These are phyloP conservation scores for Drosophila merina DNA, from an alignment of 2,888 invertebrate species.

Conservation along the genomic window DNA sequence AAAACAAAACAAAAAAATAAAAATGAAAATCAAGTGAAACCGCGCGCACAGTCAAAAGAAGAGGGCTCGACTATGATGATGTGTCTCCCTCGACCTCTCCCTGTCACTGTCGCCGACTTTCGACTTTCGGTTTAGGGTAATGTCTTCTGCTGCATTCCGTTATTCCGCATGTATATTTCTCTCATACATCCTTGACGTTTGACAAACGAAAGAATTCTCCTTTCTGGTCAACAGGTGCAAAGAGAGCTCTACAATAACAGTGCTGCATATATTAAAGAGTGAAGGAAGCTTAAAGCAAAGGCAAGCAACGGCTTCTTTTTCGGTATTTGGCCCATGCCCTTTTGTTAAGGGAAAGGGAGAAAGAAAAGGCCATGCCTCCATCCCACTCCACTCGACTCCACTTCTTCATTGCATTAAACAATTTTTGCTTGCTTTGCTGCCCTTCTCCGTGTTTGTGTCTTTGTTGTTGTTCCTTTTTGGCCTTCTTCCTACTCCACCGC, in stretches of 20 bases:
- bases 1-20: slow-evolving; percentile 54
- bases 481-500: slow-evolving; percentile 28
- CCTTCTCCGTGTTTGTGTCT: slow-evolving; percentile 31
- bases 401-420: slow-evolving; percentile 39
- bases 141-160: slow-evolving; percentile 20
- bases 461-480: slow-evolving; percentile 48
- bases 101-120: neutral
- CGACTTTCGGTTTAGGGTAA: slow-evolving; percentile 2
- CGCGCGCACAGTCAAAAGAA: slow-evolving; percentile 50
- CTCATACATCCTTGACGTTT: slow-evolving; percentile 28
- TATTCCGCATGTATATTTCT: slow-evolving; percentile 6
- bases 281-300: slow-evolving; percentile 3
- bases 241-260: neutral
- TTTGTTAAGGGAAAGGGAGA: slow-evolving; percentile 12
- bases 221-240: slow-evolving; percentile 38
- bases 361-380: slow-evolving; percentile 1
- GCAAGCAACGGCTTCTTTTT: slow-evolving; percentile 1
- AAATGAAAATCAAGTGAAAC: slow-evolving; percentile 48
- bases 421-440: slow-evolving; percentile 9
- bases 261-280: slow-evolving; percentile 23
- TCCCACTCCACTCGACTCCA: neutral
- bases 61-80: slow-evolving; percentile 53
- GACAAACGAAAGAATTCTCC: slow-evolving; percentile 22
- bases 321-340: neutral
- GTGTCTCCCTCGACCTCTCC: slow-evolving; percentile 29